Percentiles rank a stretch among this genome's conserved stretches.
These are phyloP conservation scores for Forbesichthys papilliferus DNA, from an alignment of 2,113 vertebrate genomes.

Conservation along the genomic window DNA sequence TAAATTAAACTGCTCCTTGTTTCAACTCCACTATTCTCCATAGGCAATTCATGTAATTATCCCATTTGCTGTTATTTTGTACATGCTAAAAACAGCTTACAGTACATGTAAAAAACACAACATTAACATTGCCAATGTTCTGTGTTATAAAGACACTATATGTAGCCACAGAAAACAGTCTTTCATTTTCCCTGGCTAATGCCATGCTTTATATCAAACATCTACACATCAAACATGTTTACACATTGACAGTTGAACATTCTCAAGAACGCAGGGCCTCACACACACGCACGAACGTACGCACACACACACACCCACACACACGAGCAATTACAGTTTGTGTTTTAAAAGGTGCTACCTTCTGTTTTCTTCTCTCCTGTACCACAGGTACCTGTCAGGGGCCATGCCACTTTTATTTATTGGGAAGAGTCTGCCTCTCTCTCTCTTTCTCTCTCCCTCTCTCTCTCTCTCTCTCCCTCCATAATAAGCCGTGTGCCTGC, in stretches of 20 bases:
- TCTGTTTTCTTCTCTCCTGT: constrained; percentile 39
- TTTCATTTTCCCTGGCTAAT: constrained; percentile 55
- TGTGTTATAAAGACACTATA: constrained; percentile 3
- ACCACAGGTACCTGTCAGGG: constrained; percentile 40
- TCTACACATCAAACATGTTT: no score
- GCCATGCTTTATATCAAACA: background rate
- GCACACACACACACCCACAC: constrained; percentile 10
- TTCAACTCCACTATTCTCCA: no score
- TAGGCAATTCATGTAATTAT: no score
- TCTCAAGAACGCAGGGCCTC: background rate
- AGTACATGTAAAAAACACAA: no score
- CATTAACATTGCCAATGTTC: no score
- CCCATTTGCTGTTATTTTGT: no score
- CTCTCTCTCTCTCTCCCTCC: constrained; percentile 3
- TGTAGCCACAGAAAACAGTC: constrained; percentile 27
- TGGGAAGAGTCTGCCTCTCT: constrained; percentile 23
- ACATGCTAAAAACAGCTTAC: no score
- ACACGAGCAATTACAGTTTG: constrained; percentile 17
- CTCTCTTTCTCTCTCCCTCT: constrained; percentile 16
- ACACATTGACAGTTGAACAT: constrained; percentile 6
- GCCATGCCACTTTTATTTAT: constrained; percentile 50
- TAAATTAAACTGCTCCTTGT: no score
- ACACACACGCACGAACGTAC: constrained; percentile 1
- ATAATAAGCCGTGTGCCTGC: constrained; percentile 30
- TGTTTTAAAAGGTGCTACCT: constrained; percentile 52